These are phyloP conservation scores for Antechinus stuartii DNA, from an alignment of 2,113 vertebrate genomes.

Conservation along the genomic window DNA sequence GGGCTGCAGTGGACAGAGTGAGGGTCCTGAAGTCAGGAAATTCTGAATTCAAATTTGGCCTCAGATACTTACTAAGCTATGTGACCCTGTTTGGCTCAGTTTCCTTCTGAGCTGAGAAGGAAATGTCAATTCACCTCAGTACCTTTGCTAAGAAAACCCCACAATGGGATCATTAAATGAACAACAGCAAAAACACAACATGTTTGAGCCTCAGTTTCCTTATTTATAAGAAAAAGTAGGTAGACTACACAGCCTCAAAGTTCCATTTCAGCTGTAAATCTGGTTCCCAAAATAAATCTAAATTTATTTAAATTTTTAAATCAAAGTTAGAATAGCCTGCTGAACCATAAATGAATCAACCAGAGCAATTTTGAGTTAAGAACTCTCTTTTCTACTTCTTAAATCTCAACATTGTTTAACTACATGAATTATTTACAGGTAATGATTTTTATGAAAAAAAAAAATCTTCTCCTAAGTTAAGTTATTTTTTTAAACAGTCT, in stretches of 20 bases:
- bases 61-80: neutral
- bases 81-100: neutral
- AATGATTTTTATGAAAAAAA: slow-evolving; percentile 34
- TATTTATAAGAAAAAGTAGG: neutral
- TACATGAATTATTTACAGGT: slow-evolving; percentile 37
- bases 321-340: neutral
- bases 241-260: neutral
- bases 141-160: neutral
- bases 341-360: neutral
- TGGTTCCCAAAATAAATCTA: neutral
- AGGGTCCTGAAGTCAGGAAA: neutral
- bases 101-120: neutral
- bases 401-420: neutral
- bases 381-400: neutral
- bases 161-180: neutral
- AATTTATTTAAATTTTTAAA: neutral
- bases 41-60: neutral
- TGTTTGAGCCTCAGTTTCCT: neutral
- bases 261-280: neutral
- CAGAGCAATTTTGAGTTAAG: neutral
- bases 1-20: neutral
- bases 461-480: neutral
- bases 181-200: neutral
- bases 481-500: neutral
- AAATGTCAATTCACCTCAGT: neutral